These are phyloP conservation scores for Nemoura dubitans DNA, from an alignment of 2,888 invertebrate species.

Conservation along the genomic window DNA sequence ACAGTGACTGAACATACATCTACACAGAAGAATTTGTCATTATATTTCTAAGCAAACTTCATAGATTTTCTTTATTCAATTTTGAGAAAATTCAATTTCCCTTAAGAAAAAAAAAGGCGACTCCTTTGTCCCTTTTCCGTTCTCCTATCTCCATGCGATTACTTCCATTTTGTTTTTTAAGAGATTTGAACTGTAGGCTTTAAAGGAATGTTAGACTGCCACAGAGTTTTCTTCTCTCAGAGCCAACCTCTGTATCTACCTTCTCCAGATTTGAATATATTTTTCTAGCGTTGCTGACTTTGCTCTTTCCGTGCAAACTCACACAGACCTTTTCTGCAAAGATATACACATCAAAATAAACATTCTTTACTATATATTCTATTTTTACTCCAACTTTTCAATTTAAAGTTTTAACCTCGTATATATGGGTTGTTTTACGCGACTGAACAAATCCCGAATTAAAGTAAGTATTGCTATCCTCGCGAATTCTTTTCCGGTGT, in stretches of 20 bases:
- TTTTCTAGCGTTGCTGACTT: background rate
- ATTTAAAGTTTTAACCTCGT: conserved; percentile 10
- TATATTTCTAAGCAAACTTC: conserved; percentile 1
- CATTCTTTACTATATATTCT: conserved; percentile 9
- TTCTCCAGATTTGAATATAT: conserved; percentile 27
- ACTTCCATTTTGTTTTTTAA: conserved; percentile 29
- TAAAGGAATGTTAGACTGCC: conserved; percentile 20
- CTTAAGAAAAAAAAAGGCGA: background rate
- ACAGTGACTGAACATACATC: background rate
- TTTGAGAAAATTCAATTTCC: conserved; percentile 32
- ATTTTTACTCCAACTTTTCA: background rate
- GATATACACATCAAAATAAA: conserved; percentile 26
- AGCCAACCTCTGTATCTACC: conserved; percentile 2
- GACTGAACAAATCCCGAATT: conserved; percentile 22
- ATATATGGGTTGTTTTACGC: background rate
- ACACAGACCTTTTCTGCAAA: background rate
- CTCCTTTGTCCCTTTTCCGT: background rate
- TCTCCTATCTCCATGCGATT: conserved; percentile 19
- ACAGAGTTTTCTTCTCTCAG: background rate
- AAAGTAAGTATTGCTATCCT: background rate
- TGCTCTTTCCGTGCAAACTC: conserved; percentile 15
- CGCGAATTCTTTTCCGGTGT: background rate
- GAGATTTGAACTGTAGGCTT: conserved; percentile 17
- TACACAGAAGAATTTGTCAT: conserved; percentile 17
- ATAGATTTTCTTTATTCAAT: conserved; percentile 20